Evolutionary conservation across 2,797 vertebrate genomes (phyloP).

Genomic region (Hoplostethus atlanticus): DNA sequence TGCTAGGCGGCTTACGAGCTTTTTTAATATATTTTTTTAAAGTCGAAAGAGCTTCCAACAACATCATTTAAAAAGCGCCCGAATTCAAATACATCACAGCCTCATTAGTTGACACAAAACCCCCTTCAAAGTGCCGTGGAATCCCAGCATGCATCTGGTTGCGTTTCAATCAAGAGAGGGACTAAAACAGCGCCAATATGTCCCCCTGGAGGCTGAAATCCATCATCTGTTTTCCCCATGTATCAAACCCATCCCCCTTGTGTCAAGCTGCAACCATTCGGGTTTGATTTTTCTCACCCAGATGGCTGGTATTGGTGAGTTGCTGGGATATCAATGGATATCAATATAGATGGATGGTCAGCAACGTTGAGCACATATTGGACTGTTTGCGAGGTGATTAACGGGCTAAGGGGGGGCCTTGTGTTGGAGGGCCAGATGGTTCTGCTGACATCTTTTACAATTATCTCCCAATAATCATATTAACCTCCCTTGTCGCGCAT

Average conservation of each 20-base stretch:
- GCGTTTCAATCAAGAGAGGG: neutral
- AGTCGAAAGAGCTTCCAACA: neutral
- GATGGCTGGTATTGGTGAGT: slow-evolving; percentile 21
- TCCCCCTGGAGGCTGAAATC: slow-evolving; percentile 17
- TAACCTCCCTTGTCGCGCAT: neutral
- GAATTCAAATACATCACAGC: neutral
- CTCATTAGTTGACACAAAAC: neutral
- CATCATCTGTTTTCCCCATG: slow-evolving; percentile 23
- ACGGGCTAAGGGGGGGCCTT: neutral
- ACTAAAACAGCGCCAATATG: neutral
- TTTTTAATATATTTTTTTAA: neutral
- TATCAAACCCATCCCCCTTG: slow-evolving; percentile 7
- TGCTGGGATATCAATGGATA: slow-evolving; percentile 23
- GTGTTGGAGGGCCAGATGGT: neutral
- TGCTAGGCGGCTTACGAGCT: too few relatives aligned
- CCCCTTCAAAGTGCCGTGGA: neutral
- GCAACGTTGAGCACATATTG: neutral
- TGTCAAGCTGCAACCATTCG: slow-evolving; percentile 6
- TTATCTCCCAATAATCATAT: neutral
- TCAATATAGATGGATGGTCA: slow-evolving; percentile 39
- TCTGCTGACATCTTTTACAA: slow-evolving; percentile 12
- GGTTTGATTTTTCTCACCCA: slow-evolving; percentile 24
- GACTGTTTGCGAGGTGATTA: slow-evolving; percentile 5
- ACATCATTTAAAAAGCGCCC: neutral
- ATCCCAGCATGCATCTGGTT: neutral